Conservation (phyloP, 2,888 invertebrate genomes). For the Oligia fasciuncula region DNA sequence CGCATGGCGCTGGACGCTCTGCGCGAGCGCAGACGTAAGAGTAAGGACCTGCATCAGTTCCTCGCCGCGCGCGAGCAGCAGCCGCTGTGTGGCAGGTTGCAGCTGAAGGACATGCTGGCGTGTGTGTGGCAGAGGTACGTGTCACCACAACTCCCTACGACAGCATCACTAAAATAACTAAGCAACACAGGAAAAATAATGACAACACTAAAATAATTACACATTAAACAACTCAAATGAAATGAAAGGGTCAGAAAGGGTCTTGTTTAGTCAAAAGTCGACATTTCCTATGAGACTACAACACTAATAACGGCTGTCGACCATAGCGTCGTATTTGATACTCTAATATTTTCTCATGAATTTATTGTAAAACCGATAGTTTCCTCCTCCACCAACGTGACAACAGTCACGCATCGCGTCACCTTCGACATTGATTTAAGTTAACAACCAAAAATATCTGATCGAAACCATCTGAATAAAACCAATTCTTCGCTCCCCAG, state of each 20-base stretch:
- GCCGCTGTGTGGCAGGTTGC: conserved; percentile 94
- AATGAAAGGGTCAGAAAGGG: neutral
- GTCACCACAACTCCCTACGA: accelerated
- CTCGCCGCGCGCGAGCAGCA: conserved; percentile 94
- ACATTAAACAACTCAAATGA: too few relatives aligned
- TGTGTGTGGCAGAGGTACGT: conserved; percentile 88
- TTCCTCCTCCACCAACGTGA: neutral
- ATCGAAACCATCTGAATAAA: neutral
- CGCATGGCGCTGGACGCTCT: conserved; percentile 95
- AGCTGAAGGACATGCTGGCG: conserved; percentile 94
- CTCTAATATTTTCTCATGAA: neutral
- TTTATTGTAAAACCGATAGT: neutral
- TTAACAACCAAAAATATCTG: neutral
- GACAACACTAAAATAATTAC: neutral
- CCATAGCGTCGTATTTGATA: neutral
- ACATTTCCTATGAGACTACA: neutral
- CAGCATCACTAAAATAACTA: neutral
- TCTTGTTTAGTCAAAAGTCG: too few relatives aligned
- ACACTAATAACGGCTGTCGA: neutral
- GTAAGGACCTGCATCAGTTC: conserved; percentile 94
- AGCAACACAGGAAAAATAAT: neutral
- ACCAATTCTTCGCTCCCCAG: conserved; percentile 65
- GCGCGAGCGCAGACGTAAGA: conserved; percentile 93
- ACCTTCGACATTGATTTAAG: neutral
- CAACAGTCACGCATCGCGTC: neutral